Evolutionary conservation across 2,888 invertebrate genomes (phyloP).

Genomic region (Villa cingulata): DNA sequence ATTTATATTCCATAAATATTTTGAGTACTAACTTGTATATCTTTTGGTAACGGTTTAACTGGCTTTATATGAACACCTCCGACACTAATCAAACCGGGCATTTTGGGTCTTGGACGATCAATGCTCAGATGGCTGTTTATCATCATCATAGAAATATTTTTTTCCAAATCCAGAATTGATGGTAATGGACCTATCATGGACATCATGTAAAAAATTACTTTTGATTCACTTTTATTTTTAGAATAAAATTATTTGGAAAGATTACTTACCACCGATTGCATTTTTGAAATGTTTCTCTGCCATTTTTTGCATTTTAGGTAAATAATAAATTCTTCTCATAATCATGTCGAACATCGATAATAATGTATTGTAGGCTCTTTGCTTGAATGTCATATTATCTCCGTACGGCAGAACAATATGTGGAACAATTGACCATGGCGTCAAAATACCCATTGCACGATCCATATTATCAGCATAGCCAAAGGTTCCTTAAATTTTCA

Average conservation of each 20-base stretch:
- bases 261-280: slow-evolving; percentile 2
- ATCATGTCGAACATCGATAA: slow-evolving; percentile 27
- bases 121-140: slow-evolving; percentile 39
- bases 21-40: slow-evolving; percentile 25
- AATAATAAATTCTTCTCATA: slow-evolving; percentile 24
- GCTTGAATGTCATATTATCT: slow-evolving; percentile 40
- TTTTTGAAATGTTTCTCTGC: slow-evolving; percentile 24
- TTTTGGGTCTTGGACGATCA: slow-evolving; percentile 35
- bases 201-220: not conserved
- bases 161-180: slow-evolving; percentile 33
- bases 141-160: slow-evolving; percentile 36
- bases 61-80: slow-evolving; percentile 42
- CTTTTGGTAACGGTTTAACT: slow-evolving; percentile 26
- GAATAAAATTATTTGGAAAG: not conserved
- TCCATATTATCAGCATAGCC: slow-evolving; percentile 37
- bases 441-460: slow-evolving; percentile 37
- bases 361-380: slow-evolving; percentile 40
- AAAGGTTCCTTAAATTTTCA: slow-evolving; percentile 27
- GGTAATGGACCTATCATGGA: slow-evolving; percentile 25
- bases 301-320: slow-evolving; percentile 31
- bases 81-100: slow-evolving; percentile 38
- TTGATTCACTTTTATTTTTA: not conserved
- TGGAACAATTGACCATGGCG: slow-evolving; percentile 39
- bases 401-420: slow-evolving; percentile 35
- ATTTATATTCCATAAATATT: no score